Evolutionary conservation across 2,113 vertebrate genomes (phyloP).

Genomic region (Orycteropus afer): DNA sequence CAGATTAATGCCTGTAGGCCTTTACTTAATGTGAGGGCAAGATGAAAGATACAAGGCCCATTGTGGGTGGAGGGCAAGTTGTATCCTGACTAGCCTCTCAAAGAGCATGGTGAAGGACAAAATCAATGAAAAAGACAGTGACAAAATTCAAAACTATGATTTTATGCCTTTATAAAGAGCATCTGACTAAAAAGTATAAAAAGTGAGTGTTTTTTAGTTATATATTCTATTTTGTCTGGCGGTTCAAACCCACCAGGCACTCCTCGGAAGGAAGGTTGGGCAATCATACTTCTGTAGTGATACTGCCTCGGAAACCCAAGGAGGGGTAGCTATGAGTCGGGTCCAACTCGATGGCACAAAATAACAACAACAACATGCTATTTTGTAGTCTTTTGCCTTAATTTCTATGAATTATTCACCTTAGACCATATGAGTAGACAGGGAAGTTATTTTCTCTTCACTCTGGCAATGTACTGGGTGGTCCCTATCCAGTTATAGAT

Average conservation of each 20-base stretch:
- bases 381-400: background rate
- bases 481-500: background rate
- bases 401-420: background rate
- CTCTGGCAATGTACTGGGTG: background rate
- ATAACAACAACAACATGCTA: no score
- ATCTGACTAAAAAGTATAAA: background rate
- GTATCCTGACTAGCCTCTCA: background rate
- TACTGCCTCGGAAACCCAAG: no score
- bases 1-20: background rate
- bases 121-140: background rate
- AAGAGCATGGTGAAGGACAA: background rate
- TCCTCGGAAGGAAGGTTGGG: no score
- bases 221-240: background rate
- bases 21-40: background rate
- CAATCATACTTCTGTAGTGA: no score
- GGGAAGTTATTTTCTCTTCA: background rate
- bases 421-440: background rate
- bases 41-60: background rate
- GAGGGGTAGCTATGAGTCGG: no score
- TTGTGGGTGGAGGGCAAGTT: background rate
- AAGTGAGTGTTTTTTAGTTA: background rate
- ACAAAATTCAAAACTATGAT: background rate
- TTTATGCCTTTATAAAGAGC: background rate
- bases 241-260: no score
- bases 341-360: no score